Conservation (phyloP, 2,797 vertebrate species). For the Lemur catta region DNA sequence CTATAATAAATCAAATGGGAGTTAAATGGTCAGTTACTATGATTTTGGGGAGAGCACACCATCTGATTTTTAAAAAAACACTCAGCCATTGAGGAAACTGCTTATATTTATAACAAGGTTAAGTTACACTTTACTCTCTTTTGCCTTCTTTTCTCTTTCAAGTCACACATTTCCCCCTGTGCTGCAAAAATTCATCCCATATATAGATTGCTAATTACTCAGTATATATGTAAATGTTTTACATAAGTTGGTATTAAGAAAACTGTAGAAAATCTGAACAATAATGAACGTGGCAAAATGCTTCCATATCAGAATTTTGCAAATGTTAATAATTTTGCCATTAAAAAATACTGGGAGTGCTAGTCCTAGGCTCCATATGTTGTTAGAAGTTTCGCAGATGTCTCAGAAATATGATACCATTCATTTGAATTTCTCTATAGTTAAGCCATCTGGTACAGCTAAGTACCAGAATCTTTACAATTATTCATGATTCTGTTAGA, state of each 20-base stretch:
- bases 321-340: conserved; percentile 67
- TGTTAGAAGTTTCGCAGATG: conserved; percentile 60
- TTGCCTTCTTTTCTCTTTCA: not conserved
- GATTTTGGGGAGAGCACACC: not conserved
- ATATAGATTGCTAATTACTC: not conserved
- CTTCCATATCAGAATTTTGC: conserved; percentile 4
- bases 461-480: conserved; percentile 50
- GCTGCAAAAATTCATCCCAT: not conserved
- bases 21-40: not conserved
- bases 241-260: conserved; percentile 27
- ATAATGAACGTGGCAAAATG: not conserved
- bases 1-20: not conserved
- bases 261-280: not conserved
- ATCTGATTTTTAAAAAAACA: not conserved
- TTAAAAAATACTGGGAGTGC: conserved; percentile 52
- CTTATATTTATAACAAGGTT: not conserved
- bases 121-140: not conserved
- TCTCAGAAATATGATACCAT: conserved; percentile 58
- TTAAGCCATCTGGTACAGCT: conserved; percentile 65
- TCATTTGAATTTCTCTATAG: conserved; percentile 59
- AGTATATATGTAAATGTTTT: not conserved
- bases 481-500: conserved; percentile 45
- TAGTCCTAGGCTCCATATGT: conserved; percentile 57
- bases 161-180: not conserved
- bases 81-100: not conserved